These are phyloP conservation scores for Phyto melanocephala DNA, from an alignment of 2,888 invertebrate species.

Conservation along the genomic window DNA sequence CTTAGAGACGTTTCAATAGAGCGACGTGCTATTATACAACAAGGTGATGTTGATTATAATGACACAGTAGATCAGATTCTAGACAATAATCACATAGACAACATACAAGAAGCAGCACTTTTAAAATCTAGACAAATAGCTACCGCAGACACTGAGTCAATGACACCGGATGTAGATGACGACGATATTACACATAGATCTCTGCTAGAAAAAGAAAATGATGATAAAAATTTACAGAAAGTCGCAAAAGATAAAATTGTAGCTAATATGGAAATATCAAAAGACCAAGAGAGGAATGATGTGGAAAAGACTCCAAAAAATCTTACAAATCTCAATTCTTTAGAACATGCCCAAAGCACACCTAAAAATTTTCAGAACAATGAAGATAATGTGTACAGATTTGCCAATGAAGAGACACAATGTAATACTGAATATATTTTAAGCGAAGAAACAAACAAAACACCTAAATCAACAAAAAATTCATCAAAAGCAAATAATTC, in stretches of 20 bases:
- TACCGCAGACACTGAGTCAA: conserved; percentile 72
- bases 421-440: conserved; percentile 26
- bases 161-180: conserved; percentile 67
- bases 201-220: conserved; percentile 4
- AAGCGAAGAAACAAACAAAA: background rate
- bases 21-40: conserved; percentile 60
- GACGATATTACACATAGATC: conserved; percentile 15
- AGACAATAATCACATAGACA: conserved; percentile 13
- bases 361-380: background rate
- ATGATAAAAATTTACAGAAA: background rate
- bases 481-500: background rate
- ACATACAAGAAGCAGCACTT: conserved; percentile 24
- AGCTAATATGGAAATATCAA: conserved; percentile 29
- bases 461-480: conserved; percentile 5
- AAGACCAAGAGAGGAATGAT: background rate
- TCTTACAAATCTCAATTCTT: background rate
- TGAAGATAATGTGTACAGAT: background rate
- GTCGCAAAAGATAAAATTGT: conserved; percentile 36
- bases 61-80: conserved; percentile 50
- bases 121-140: conserved; percentile 58
- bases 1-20: conserved; percentile 74
- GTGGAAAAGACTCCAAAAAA: background rate
- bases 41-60: background rate
- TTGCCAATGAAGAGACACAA: conserved; percentile 43
- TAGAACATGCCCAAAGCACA: background rate